These are phyloP conservation scores for Nothocercus julius DNA, from an alignment of 2,113 vertebrate genomes.

Conservation along the genomic window DNA sequence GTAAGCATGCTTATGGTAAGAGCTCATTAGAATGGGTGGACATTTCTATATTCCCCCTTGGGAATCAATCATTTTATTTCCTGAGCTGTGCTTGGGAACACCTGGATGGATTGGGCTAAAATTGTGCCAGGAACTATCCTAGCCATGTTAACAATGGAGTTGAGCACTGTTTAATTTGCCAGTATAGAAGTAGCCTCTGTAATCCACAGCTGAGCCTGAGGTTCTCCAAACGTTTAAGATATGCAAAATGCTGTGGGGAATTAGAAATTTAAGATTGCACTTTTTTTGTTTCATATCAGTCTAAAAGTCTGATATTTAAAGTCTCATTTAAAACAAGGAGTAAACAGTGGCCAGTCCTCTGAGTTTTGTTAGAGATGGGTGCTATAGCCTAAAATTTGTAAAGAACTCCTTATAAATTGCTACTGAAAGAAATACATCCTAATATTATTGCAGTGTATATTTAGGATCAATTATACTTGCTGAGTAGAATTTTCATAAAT, in stretches of 20 bases:
- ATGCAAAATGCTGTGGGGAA: neutral
- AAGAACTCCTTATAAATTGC: neutral
- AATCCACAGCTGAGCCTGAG: neutral
- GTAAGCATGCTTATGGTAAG: accelerated
- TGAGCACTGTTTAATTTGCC: neutral
- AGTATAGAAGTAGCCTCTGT: neutral
- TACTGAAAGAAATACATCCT: neutral
- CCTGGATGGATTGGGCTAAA: accelerated
- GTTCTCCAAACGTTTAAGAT: neutral
- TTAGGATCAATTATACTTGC: neutral
- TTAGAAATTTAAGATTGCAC: too few species aligned
- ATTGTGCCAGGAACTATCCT: neutral
- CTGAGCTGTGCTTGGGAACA: neutral
- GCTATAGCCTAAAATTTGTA: neutral
- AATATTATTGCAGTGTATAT: neutral
- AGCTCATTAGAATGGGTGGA: neutral
- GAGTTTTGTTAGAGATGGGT: neutral
- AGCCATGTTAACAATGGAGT: neutral
- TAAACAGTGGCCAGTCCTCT: neutral
- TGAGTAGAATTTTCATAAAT: neutral
- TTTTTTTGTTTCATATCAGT: neutral
- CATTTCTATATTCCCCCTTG: neutral
- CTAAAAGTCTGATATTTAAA: neutral
- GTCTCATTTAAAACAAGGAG: neutral
- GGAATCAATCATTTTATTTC: neutral